These are phyloP conservation scores for Drosophila anomalata DNA, from an alignment of 2,888 invertebrate genomes.

Conservation along the genomic window DNA sequence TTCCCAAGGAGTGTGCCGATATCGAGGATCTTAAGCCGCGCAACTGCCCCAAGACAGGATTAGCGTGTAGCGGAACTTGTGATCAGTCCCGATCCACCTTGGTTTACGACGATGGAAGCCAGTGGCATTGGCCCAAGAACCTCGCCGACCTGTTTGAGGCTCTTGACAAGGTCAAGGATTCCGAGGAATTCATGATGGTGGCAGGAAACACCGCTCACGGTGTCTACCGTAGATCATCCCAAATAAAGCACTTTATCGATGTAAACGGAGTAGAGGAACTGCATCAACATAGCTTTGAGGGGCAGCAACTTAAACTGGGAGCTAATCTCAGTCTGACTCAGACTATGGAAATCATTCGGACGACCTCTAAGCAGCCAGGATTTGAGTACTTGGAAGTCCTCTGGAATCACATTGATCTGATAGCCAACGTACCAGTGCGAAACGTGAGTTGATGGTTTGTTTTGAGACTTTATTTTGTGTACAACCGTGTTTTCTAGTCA, in stretches of 20 bases:
- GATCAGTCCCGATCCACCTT: slow-evolving; percentile 4
- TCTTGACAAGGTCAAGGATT: slow-evolving; percentile 78
- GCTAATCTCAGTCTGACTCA: slow-evolving; percentile 85
- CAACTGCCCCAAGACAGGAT: slow-evolving; percentile 82
- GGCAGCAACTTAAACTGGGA: slow-evolving; percentile 71
- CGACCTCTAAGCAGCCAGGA: slow-evolving; percentile 80
- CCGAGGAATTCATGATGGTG: slow-evolving; percentile 87
- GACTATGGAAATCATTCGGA: slow-evolving; percentile 83
- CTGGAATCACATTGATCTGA: slow-evolving; percentile 86
- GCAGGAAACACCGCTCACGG: slow-evolving; percentile 92
- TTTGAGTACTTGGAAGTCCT: slow-evolving; percentile 85
- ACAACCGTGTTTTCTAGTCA: slow-evolving; percentile 81
- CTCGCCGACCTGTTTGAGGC: slow-evolving; percentile 64
- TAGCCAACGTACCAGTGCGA: slow-evolving; percentile 88
- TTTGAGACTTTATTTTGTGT: background rate
- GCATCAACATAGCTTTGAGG: slow-evolving; percentile 82
- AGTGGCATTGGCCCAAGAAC: slow-evolving; percentile 79
- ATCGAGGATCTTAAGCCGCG: slow-evolving; percentile 81
- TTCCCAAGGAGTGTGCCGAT: slow-evolving; percentile 84
- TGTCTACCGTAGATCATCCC: slow-evolving; percentile 81
- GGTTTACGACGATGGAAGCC: slow-evolving; percentile 64
- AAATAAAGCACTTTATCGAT: slow-evolving; percentile 86
- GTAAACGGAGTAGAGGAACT: slow-evolving; percentile 86
- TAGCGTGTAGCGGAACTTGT: slow-evolving; percentile 81
- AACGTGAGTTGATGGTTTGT: slow-evolving; percentile 85